Evolutionary conservation across 2,888 invertebrate species (phyloP).

Genomic region (Leptinotarsa tumamoca): DNA sequence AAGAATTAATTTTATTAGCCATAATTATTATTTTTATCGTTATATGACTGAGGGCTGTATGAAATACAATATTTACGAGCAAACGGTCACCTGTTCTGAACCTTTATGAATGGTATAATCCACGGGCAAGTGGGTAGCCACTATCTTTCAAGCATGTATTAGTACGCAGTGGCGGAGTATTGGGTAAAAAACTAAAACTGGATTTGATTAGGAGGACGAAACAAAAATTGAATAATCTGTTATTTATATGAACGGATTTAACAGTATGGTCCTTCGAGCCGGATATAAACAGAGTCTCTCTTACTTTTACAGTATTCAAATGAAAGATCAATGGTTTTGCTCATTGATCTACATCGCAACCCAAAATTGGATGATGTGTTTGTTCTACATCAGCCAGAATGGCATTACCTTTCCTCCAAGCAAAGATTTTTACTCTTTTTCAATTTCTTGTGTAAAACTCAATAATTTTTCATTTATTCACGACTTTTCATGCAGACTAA

Average conservation of each 20-base stretch:
- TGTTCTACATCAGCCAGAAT: too few relatives aligned
- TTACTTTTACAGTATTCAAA: too few relatives aligned
- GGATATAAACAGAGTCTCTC: not conserved
- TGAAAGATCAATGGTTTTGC: too few relatives aligned
- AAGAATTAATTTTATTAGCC: constrained; percentile 56
- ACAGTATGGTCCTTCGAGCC: not conserved
- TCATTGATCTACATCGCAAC: too few relatives aligned
- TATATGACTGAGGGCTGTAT: constrained; percentile 53
- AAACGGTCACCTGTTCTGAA: constrained; percentile 57
- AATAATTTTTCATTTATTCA: too few relatives aligned
- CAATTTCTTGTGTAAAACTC: too few relatives aligned
- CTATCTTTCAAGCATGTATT: constrained; percentile 30
- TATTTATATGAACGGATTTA: too few relatives aligned
- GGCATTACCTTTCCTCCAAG: too few relatives aligned
- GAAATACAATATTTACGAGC: constrained; percentile 58
- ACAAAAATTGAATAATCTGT: too few relatives aligned
- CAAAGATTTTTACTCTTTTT: too few relatives aligned
- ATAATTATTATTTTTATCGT: constrained; percentile 60
- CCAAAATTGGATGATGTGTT: not conserved
- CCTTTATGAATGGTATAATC: constrained; percentile 50
- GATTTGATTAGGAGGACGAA: too few relatives aligned
- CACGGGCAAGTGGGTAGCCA: constrained; percentile 46
- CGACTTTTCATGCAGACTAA: too few relatives aligned
- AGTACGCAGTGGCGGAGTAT: constrained; percentile 30
- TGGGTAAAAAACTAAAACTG: not conserved